Base-by-base conservation (phyloP, 1,140 invertebrate species). In the Zaprionus gabonicus region DNA sequence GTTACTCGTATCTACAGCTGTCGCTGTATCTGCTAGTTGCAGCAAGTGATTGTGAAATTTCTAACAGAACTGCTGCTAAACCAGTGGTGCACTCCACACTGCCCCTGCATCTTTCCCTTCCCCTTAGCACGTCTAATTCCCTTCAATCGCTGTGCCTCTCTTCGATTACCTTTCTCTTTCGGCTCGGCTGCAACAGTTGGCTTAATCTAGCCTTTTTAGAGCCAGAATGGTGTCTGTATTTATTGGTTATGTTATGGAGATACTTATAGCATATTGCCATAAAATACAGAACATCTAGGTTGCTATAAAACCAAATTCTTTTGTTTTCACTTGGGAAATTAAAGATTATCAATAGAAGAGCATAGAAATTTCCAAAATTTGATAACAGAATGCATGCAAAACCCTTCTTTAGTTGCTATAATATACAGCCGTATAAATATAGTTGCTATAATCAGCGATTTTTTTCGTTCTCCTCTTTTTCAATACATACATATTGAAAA, bases 1-100 rank as follows among this genome's bases (percentile, higher is more conserved):
- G 41, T 46, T 9, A 17, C 41, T 17, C n/a, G 27, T 34, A 70
- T 36, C 25, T 13, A 20, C n/a, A 56, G 28, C 28, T 31, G 20
- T 64, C 28, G 12, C 38, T 51, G 17, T 36, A 58, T 27, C 68
- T 76, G 76, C 65, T 71, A 59, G 79, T 66, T 87, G 66, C 46
- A 76, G 56, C 65, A 69, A 78, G 53, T 75, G 80, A 78, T 82
- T 86, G 84, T 57, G 46, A 87, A 79, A 80, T 78, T 76, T 71
- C 58, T 34, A 38, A 57, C 59, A 53, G 71, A 74, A 63, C 57
- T 27, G 36, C 17, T 46, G 27, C 41, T 44, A 38, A 28, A 36
- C 25, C 38, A 34, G 46, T 51, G 28, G 23, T n/a, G 41, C n/a
- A 46, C 41, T 9, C 41, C n/a, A 15, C 41, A 13, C n/a, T 5